These are phyloP conservation scores for Leucoraja ocellata DNA, from an alignment of 2,797 vertebrate genomes.

Conservation along the genomic window DNA sequence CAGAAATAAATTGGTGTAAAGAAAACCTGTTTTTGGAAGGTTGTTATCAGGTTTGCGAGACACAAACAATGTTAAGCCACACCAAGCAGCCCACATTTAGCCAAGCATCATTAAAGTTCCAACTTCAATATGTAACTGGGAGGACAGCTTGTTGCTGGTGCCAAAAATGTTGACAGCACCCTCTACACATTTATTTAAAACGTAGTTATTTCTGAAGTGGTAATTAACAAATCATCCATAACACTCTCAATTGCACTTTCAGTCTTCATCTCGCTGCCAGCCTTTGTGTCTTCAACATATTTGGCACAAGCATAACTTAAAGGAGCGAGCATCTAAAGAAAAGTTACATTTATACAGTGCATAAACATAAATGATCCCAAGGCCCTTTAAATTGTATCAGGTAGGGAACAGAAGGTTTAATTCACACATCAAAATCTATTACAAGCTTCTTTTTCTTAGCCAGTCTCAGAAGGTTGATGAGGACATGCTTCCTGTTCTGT, in stretches of 20 bases:
- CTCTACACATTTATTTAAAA: not conserved
- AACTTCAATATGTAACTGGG: not conserved
- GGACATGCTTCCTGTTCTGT: no score
- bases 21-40: not conserved
- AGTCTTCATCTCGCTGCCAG: not conserved
- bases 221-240: not conserved
- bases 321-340: no score
- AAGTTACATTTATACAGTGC: no score
- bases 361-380: no score
- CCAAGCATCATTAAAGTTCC: not conserved
- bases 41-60: not conserved
- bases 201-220: not conserved
- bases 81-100: not conserved
- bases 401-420: no score
- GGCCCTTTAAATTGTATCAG: no score
- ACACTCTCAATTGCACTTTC: constrained; percentile 10
- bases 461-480: no score
- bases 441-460: no score
- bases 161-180: not conserved
- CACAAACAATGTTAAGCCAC: not conserved
- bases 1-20: not conserved
- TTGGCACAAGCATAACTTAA: not conserved
- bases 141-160: not conserved
- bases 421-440: no score
- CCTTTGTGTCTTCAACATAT: not conserved